phyloP scores from a whole-genome alignment of 2,888 invertebrate genomes.

The Metopia argyrocephala region DNA sequence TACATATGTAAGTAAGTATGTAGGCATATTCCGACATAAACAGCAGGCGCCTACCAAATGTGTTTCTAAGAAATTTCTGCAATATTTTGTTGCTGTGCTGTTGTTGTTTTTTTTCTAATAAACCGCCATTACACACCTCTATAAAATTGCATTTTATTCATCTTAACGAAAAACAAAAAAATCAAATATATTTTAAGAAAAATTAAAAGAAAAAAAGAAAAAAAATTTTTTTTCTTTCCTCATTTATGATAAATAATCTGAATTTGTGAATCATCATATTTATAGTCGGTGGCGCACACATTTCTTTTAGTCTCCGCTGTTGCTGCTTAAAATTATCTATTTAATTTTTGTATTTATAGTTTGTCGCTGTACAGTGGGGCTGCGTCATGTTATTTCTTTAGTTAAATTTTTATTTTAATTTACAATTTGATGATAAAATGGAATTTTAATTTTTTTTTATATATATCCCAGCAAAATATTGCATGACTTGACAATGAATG shows the following conservation, averaged over 20 bases:
- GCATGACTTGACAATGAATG: no score
- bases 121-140: constrained; percentile 28
- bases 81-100: constrained; percentile 9
- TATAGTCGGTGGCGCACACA: constrained; percentile 53
- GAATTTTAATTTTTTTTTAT: no score
- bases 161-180: no score
- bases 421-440: no score
- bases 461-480: no score
- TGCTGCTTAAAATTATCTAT: constrained; percentile 50
- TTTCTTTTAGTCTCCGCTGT: constrained; percentile 52
- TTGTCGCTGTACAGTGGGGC: constrained; percentile 50
- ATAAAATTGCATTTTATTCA: constrained; percentile 33
- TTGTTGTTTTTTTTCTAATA: constrained; percentile 19
- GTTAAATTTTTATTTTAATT: no score
- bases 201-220: constrained; percentile 3
- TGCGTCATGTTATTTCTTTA: neutral
- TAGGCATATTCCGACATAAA: no score
- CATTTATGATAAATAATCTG: constrained; percentile 49
- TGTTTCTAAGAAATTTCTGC: constrained; percentile 45
- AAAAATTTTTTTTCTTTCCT: constrained; percentile 16
- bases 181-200: neutral
- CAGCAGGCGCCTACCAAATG: constrained; percentile 47
- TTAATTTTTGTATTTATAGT: constrained; percentile 50
- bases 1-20: no score
- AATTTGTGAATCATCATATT: constrained; percentile 59